A percentile compares a stretch with the other conserved stretches of the same genome.
These are phyloP conservation scores for Marasmarcha lunaedactyla DNA, from an alignment of 2,888 invertebrate genomes.

Conservation along the genomic window DNA sequence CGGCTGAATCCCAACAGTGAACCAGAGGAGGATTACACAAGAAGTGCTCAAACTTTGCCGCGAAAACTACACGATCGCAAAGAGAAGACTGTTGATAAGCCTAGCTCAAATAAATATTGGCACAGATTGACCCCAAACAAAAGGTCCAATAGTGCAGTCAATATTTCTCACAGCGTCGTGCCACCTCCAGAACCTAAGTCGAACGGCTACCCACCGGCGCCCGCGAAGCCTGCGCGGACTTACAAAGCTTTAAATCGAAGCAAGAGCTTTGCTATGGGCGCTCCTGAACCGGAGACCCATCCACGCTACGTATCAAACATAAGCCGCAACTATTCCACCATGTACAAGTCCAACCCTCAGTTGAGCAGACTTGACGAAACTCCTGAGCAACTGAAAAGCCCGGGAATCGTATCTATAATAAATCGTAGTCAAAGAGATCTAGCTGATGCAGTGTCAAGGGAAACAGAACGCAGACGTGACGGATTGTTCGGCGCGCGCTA, in stretches of 20 bases:
- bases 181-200: conserved; percentile 42
- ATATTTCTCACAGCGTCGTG: conserved; percentile 69
- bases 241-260: conserved; percentile 83
- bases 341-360: conserved; percentile 85
- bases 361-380: conserved; percentile 77
- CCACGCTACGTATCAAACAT: conserved; percentile 57
- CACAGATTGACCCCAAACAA: conserved; percentile 65
- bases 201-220: conserved; percentile 69
- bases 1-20: conserved; percentile 73
- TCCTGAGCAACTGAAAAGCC: conserved; percentile 82
- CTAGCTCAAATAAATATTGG: conserved; percentile 56
- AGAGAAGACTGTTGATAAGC: conserved; percentile 52
- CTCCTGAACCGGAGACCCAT: conserved; percentile 63
- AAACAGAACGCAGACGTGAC: conserved; percentile 63
- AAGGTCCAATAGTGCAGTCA: conserved; percentile 73
- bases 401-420: conserved; percentile 87
- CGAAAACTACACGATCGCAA: conserved; percentile 71
- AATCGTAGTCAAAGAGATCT: conserved; percentile 86
- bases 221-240: conserved; percentile 83
- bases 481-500: conserved; percentile 68
- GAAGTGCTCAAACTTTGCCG: conserved; percentile 83
- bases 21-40: conserved; percentile 60
- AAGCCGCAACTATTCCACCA: conserved; percentile 64
- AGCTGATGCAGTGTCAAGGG: conserved; percentile 70
- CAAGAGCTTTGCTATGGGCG: conserved; percentile 88